Base-by-base conservation (phyloP, 2,888 invertebrate genomes). In the Dryobota labecula region DNA sequence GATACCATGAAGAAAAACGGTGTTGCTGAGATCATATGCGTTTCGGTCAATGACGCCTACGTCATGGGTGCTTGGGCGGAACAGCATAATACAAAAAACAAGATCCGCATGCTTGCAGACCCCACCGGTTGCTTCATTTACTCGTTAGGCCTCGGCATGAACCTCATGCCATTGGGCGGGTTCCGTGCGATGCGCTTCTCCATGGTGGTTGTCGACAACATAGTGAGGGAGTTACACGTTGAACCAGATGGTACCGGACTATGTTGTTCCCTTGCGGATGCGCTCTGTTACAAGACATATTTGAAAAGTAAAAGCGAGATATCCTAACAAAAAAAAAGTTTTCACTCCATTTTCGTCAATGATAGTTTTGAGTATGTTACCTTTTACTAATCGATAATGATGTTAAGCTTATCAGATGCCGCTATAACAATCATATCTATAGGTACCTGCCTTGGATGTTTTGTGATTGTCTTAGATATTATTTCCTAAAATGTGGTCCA, bases 21-120 rank as follows among this genome's bases (percentile, higher is more conserved):
- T 11, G 94, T 98, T 1, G 93, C 96, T 61, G 98, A 98, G 89
- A 98, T 99, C 38, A 96, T 98, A 51, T 99, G 99, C 89, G 94
- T 99, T 20, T 97, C 98, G 36, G 98, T 99, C 0, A 99, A 99
- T 90, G 99, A 99, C 94, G 98, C 99, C 0, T 99, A 99, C 92
- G 99, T 99, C 1, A 99, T 99, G 98, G 97, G 97, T 13, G 99
- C 99, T 0, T 99, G 99, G 99, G 99, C 98, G 20, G 97, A 97
- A 85, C 97, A 97, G 75, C 98, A 98, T 78, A 96, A 97, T 54
- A 97, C 98, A 11, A 96, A 96, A 70, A 98, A 98, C 88, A 99
- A 99, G 96, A 97, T 97, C 6, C 78, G 81, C 13, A 76, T 78
- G 81, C 2, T 78, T 24, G 78, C 78, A 33, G 78, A 78, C 53